Evolutionary conservation across 2,113 vertebrate species (phyloP), one percentile per base, ranked within the genome.

Genomic region (Himantopus leucocephalus): DNA sequence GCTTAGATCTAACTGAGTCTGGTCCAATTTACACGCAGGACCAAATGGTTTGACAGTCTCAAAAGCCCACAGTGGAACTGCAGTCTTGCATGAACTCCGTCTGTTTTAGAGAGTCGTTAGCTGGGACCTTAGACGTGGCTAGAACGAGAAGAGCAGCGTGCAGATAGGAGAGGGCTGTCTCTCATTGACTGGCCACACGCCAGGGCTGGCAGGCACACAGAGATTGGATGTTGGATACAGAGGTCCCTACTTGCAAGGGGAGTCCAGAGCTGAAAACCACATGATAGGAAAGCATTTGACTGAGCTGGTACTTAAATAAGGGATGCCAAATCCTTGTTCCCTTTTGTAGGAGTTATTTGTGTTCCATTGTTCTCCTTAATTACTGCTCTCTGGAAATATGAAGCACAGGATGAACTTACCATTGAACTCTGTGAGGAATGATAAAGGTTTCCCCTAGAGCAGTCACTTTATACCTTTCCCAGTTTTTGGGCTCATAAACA

Each of bases 301-400:
- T 75, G 75, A 92, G 63, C 41, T 85, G 50, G 37, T 90, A 67
- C 45, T 92, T 93, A 87, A 90, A 82, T 35, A 82, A 64, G 45
- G 43, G 56, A n/a, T 59, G 55, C 18, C 68, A 92, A 88, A 66
- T 83, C 39, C 67, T 73, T 56, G 35, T 83, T 93, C 58, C 58
- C 41, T 53, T 86, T 88, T 55, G 88, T 47, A 86, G 63, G n/a
- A 83, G 67, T 88, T 78, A 72, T 75, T 77, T 93, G 47, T 81
- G 76, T 75, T 88, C 52, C 52, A 80, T 77, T 94, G 88, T 97
- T 96, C 79, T 90, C 55, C 82, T 84, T 92, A 91, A 96, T 92
- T 91, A 89, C 75, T 48, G 30, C 64, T 96, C 47, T 80, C 52
- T 91, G 60, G 64, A 75, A 93, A 71, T 45, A 45, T 0, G 1